Evolutionary conservation across 2,888 invertebrate species (phyloP).

Genomic region (Drosophila siamana): DNA sequence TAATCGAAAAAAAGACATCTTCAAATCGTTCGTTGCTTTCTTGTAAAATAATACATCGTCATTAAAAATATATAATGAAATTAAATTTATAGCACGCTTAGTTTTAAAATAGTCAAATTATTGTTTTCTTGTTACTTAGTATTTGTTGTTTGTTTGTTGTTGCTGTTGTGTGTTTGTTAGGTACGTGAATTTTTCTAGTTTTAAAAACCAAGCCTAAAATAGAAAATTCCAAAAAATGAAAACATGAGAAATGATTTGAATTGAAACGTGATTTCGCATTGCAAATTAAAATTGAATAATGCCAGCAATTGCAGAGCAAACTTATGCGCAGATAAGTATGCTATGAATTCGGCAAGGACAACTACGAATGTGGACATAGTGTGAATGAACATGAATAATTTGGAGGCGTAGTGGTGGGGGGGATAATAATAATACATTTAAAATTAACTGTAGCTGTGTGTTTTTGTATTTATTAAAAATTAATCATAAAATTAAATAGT

Average conservation of each 20-base stretch:
- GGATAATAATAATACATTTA: slow-evolving; percentile 59
- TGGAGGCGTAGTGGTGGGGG: neutral
- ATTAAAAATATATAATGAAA: slow-evolving; percentile 29
- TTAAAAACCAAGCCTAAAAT: slow-evolving; percentile 83
- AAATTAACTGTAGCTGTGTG: slow-evolving; percentile 50
- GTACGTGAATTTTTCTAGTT: slow-evolving; percentile 83
- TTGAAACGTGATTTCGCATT: neutral
- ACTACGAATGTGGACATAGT: slow-evolving; percentile 7
- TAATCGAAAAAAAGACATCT: slow-evolving; percentile 34
- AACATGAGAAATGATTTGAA: slow-evolving; percentile 5
- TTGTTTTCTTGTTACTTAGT: slow-evolving; percentile 18
- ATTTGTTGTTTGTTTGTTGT: slow-evolving; percentile 16
- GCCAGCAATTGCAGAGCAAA: slow-evolving; percentile 43
- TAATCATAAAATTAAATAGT: slow-evolving; percentile 58
- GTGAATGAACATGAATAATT: slow-evolving; percentile 16
- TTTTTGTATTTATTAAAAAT: slow-evolving; percentile 58
- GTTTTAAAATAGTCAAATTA: slow-evolving; percentile 35
- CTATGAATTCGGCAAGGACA: slow-evolving; percentile 48
- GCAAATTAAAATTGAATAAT: slow-evolving; percentile 17
- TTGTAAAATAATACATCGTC: slow-evolving; percentile 38
- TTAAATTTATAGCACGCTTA: slow-evolving; percentile 57
- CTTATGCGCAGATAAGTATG: slow-evolving; percentile 66
- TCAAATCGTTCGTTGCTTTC: slow-evolving; percentile 59
- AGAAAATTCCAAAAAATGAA: slow-evolving; percentile 80
- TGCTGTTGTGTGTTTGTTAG: slow-evolving; percentile 8